Base-by-base conservation (phyloP, 2,888 invertebrate species). In the Bembecia ichneumoniformis region DNA sequence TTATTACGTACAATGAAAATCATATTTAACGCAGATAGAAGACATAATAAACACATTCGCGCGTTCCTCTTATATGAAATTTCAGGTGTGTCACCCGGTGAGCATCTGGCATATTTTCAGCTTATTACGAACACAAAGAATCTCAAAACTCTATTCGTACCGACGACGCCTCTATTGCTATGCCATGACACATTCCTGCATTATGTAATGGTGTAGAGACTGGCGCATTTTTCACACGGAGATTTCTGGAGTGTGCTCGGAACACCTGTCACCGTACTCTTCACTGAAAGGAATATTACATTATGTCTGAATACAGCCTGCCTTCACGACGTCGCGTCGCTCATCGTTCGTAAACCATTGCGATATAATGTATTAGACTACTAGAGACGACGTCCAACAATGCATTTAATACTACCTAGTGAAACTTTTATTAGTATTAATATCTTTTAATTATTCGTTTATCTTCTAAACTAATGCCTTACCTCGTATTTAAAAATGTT, bases 71-170 rank as follows among this genome's bases (percentile, higher is more conserved):
- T 63, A 65, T 70, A 69, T 67, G 65, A 68, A 66, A 64, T 65
- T 68, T 62, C 65, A 60, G 58, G 46, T 28, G 35, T 47, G 46
- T 14, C 15, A 43, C 35, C 51, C 50, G 51, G 58, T 52, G 62
- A 66, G 63, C 74, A 74, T 71, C 74, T 75, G 73, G 68, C 71
- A 67, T 70, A 71, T 67, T 67, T 66, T 66, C 60, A 56, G 70
- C 77, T 81, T 81, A 77, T 80, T 80, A 77, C 71, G 57, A 58
- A 68, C 75, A 81, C 82, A 81, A 82, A 81, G 79, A 76, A 78
- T 79, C 71, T 65, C 64, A 66, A 69, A 68, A 70, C 62, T 72
- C 63, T 72, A 66, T 66, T 65, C 63, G 62, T 52, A 52, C 48
- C 55, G 57, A 52, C 55, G 57, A 52, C 57, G 56, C 59, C 52